These are phyloP conservation scores for Elaphurus davidianus DNA, from an alignment of 2,113 vertebrate genomes.

Conservation along the genomic window DNA sequence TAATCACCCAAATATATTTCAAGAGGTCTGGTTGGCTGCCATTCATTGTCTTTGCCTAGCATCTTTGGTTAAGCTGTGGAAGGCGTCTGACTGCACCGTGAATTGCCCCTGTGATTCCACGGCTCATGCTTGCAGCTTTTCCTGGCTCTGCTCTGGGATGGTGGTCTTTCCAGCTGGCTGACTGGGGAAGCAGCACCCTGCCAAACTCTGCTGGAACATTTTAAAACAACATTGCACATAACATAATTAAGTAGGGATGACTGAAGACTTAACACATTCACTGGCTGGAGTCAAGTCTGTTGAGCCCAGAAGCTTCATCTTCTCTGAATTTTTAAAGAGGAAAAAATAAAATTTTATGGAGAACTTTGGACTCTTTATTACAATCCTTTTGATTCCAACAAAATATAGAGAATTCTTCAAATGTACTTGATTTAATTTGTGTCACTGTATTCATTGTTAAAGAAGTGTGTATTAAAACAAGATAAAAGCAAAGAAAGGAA, in stretches of 20 bases:
- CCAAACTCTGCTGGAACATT: conserved; percentile 66
- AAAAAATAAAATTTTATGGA: background rate
- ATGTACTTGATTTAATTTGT: background rate
- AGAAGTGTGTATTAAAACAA: background rate
- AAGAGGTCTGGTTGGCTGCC: background rate
- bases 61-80: conserved; percentile 25
- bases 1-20: background rate
- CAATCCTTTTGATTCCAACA: background rate
- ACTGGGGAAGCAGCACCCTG: background rate
- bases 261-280: conserved; percentile 41
- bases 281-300: background rate
- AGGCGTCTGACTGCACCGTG: background rate
- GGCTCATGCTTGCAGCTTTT: conserved; percentile 13
- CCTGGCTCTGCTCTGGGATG: conserved; percentile 37
- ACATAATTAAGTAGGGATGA: conserved; percentile 58
- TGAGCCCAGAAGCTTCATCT: background rate
- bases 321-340: background rate
- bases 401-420: background rate
- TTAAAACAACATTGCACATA: conserved; percentile 68
- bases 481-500: background rate
- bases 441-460: background rate
- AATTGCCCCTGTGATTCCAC: background rate
- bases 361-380: background rate
- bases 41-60: background rate
- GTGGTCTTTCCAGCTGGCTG: conserved; percentile 70